These are phyloP conservation scores for Sinocyclocheilus anshuiensis DNA, from an alignment of 2,113 vertebrate genomes.

Conservation along the genomic window DNA sequence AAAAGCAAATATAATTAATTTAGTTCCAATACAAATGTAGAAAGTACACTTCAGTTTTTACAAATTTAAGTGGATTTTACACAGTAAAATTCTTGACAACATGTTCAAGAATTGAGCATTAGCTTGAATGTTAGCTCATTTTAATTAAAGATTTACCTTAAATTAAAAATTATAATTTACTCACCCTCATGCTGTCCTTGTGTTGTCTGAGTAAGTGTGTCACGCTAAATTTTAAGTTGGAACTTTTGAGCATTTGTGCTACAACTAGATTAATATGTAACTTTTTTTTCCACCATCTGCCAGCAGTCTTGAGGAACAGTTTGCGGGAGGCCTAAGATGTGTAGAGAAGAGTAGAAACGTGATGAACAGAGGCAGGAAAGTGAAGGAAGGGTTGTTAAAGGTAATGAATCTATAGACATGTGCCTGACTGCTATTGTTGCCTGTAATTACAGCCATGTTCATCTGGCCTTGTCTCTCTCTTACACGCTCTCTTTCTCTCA, in stretches of 20 bases:
- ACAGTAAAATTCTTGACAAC: background rate
- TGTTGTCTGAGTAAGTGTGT: background rate
- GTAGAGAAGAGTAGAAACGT: conserved; percentile 55
- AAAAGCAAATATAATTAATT: too few species aligned
- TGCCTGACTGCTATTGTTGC: conserved; percentile 73
- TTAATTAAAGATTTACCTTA: background rate
- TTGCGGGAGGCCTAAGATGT: conserved; percentile 50
- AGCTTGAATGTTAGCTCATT: background rate
- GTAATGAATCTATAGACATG: conserved; percentile 80
- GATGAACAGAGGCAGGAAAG: conserved; percentile 59
- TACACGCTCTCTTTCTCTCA: conserved; percentile 41
- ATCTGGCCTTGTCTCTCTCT: conserved; percentile 45
- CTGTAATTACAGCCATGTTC: conserved; percentile 53
- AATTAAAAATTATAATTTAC: background rate
- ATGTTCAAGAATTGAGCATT: background rate
- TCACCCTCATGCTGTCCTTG: background rate
- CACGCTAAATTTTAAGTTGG: background rate
- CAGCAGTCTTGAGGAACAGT: background rate
- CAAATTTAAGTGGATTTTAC: background rate
- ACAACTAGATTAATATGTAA: background rate
- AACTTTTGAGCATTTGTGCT: background rate
- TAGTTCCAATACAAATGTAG: too few species aligned
- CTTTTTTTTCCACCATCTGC: conserved; percentile 11
- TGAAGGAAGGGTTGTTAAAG: conserved; percentile 77
- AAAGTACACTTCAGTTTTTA: too few species aligned